A percentile compares a stretch with the other conserved stretches of the same genome.
Evolutionary conservation across 2,888 invertebrate species (phyloP).

Genomic region (Torymus auratus): DNA sequence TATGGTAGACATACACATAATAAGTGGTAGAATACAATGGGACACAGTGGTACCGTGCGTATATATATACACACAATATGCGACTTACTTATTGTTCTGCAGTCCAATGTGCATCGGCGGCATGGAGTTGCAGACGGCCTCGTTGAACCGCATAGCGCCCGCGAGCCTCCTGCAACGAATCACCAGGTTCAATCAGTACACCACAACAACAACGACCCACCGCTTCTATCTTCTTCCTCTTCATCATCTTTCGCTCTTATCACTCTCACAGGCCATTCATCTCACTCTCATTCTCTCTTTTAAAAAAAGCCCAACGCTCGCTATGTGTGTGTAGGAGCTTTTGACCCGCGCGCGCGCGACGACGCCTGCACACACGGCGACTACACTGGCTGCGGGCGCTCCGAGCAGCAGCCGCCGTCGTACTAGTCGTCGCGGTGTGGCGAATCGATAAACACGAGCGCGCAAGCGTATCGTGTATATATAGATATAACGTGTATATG

Average conservation of each 20-base stretch:
- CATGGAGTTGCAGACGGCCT: constrained; percentile 64
- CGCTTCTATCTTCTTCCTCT: neutral
- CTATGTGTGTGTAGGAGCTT: neutral
- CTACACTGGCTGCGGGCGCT: neutral
- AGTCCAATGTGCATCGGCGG: constrained; percentile 67
- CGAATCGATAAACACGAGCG: constrained; percentile 43
- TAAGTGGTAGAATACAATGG: no score
- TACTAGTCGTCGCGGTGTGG: neutral
- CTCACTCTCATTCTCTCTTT: neutral
- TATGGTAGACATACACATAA: no score
- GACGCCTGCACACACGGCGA: no score
- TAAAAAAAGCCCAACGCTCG: no score
- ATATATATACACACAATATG: no score
- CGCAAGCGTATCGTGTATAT: no score
- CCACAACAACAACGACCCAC: neutral
- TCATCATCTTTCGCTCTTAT: constrained; percentile 2
- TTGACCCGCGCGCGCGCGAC: constrained; percentile 20
- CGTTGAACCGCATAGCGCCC: constrained; percentile 71
- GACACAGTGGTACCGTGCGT: no score
- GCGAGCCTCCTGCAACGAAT: constrained; percentile 57
- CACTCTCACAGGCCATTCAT: neutral
- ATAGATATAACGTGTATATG: no score
- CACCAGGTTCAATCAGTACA: neutral
- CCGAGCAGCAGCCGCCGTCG: no score
- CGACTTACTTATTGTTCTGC: constrained; percentile 71